phyloP scores from a whole-genome alignment of 2,797 vertebrate genomes.

The Garrulus glandarius region DNA sequence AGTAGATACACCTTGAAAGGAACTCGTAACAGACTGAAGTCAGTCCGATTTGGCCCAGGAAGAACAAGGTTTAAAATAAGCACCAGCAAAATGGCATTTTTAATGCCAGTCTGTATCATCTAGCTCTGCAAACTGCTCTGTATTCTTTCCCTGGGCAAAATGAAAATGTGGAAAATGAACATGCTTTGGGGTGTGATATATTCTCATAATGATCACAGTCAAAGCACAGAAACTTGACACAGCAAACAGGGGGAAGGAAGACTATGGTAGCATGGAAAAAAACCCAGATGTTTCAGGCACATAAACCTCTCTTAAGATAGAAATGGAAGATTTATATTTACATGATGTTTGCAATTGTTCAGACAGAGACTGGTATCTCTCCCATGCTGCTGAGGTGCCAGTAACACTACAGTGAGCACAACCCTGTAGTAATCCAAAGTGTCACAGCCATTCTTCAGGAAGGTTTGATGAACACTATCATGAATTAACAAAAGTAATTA shows the following conservation, averaged over 20 bases:
- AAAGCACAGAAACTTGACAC: not conserved
- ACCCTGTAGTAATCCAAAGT: not conserved
- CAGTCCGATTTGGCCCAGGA: constrained; percentile 16
- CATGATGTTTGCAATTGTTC: not conserved
- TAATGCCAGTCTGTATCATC: not conserved
- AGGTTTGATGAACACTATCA: not conserved
- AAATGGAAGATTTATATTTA: not conserved
- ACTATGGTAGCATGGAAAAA: not conserved
- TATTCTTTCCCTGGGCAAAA: constrained; percentile 10
- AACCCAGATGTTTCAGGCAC: not conserved
- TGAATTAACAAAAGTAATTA: not conserved
- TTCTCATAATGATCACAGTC: not conserved
- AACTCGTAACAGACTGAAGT: constrained; percentile 10
- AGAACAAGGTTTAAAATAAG: constrained; percentile 12
- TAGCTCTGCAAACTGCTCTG: not conserved
- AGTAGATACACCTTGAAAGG: constrained; percentile 52
- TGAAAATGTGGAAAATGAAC: constrained; percentile 11
- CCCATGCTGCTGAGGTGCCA: not conserved
- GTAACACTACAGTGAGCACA: not conserved
- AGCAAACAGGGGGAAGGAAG: not conserved
- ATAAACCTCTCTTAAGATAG: not conserved
- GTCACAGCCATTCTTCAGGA: not conserved
- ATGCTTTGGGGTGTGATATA: not conserved
- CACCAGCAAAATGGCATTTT: not conserved
- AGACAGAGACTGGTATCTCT: not conserved